Conservation (phyloP, 2,888 invertebrate genomes). For the Platycnemis pennipes region DNA sequence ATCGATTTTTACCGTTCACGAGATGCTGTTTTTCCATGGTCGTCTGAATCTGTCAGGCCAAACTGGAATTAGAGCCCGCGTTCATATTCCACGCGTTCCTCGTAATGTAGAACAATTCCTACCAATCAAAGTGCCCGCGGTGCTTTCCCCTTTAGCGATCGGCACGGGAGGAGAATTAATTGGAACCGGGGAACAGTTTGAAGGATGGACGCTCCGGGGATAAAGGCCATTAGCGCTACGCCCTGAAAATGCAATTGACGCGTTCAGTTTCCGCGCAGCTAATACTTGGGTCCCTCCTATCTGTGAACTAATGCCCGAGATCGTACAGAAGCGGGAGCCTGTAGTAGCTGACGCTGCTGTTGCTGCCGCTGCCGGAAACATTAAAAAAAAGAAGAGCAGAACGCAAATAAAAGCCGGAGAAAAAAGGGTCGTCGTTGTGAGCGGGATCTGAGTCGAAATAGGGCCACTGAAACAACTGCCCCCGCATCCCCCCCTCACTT, state of each 20-base stretch:
- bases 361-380: background rate
- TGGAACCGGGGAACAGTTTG: background rate
- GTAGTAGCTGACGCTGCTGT: background rate
- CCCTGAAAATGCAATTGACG: background rate
- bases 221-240: background rate
- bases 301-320: background rate
- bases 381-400: background rate
- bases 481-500: background rate
- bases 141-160: background rate
- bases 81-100: background rate
- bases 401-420: background rate
- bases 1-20: background rate
- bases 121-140: background rate
- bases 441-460: constrained; percentile 7
- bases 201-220: background rate
- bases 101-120: background rate
- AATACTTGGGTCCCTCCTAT: background rate
- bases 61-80: background rate
- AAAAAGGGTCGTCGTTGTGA: background rate
- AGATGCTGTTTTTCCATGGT: background rate
- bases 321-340: background rate
- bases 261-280: background rate
- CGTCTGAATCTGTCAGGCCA: background rate
- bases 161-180: background rate
- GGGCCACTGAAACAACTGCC: background rate